A percentile compares a stretch with the other conserved stretches of the same genome.
Evolutionary conservation across 2,888 invertebrate species (phyloP).

Genomic region (Meghimatium bilineatum): DNA sequence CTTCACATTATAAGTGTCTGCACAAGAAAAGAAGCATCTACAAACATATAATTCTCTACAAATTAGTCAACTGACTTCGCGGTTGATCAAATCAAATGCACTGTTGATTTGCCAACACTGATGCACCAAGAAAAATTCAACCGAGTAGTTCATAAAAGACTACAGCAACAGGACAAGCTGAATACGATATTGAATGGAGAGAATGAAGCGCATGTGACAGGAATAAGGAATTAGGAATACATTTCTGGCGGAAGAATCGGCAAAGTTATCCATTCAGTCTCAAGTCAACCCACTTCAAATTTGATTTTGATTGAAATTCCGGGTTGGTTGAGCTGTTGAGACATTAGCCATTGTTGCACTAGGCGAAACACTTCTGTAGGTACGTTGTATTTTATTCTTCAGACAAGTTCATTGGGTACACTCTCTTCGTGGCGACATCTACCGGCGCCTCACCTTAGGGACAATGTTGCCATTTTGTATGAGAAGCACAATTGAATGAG

Average conservation of each 20-base stretch:
- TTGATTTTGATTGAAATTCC: constrained; percentile 25
- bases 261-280: neutral
- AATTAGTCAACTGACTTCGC: no score
- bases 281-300: neutral
- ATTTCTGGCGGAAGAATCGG: neutral
- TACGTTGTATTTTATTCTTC: constrained; percentile 4
- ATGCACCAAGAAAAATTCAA: neutral
- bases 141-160: neutral
- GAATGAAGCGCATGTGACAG: neutral
- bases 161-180: neutral
- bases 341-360: neutral
- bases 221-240: constrained; percentile 14
- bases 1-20: no score
- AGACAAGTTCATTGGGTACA: constrained; percentile 11
- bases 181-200: neutral
- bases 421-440: neutral
- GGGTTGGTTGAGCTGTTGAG: neutral
- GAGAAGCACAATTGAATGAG: neutral
- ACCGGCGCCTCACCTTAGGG: neutral
- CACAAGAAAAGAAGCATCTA: no score
- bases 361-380: neutral
- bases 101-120: neutral
- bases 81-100: no score
- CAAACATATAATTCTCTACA: no score
- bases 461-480: constrained; percentile 33